phyloP scores from a whole-genome alignment of 1,140 invertebrate species.

The Bicyclus anynana region DNA sequence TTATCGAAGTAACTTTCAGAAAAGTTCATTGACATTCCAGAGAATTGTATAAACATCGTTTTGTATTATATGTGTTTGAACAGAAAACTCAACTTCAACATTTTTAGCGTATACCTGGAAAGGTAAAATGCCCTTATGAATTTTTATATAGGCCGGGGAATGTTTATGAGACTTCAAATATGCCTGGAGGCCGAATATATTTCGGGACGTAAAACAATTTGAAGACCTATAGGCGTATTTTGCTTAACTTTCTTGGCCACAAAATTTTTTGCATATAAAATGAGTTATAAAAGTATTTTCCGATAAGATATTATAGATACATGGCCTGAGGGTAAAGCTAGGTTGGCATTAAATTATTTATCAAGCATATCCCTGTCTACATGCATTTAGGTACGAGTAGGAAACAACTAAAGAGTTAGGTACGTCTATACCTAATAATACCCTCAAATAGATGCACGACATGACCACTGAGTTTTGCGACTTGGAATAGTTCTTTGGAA shows the following conservation, averaged over 20 bases:
- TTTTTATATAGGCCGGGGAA: slow-evolving; percentile 26
- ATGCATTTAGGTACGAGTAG: too few relatives aligned
- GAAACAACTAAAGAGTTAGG: too few relatives aligned
- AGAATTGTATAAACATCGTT: too few relatives aligned
- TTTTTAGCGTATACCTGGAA: slow-evolving; percentile 20
- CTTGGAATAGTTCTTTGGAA: too few relatives aligned
- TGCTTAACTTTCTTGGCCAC: slow-evolving; percentile 7
- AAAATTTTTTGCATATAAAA: neutral
- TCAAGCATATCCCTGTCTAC: too few relatives aligned
- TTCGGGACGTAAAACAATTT: slow-evolving; percentile 27
- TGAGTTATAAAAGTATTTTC: neutral
- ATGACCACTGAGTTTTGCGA: too few relatives aligned
- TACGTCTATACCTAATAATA: too few relatives aligned
- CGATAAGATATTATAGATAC: neutral
- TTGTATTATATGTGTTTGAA: neutral
- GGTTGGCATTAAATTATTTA: too few relatives aligned
- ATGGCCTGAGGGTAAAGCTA: neutral
- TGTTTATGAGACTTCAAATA: slow-evolving; percentile 28
- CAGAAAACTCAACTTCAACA: slow-evolving; percentile 1
- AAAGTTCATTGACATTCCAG: too few relatives aligned
- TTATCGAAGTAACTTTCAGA: too few relatives aligned
- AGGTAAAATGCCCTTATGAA: slow-evolving; percentile 28
- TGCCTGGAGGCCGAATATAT: slow-evolving; percentile 21
- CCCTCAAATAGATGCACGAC: too few relatives aligned
- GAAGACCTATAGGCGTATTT: neutral